Percentiles rank a stretch among this genome's conserved stretches.
phyloP scores from a whole-genome alignment of 1,140 invertebrate species.

The Drosophila erecta region DNA sequence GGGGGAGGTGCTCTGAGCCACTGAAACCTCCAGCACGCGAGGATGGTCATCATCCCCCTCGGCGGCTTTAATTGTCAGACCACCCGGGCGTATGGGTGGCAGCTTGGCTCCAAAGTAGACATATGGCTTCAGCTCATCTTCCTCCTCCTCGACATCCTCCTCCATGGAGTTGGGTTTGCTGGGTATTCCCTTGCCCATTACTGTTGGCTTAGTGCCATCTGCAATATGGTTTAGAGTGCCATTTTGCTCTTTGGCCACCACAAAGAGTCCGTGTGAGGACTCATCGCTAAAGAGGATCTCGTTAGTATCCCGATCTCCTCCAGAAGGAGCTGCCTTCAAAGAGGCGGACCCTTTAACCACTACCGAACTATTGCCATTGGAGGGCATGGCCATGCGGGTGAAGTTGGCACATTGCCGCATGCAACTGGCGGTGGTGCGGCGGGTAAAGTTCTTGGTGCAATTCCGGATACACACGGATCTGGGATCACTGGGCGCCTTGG shows the following conservation, averaged over 20 bases:
- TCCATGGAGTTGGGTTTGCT: conserved; percentile 41
- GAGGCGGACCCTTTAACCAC: conserved; percentile 32
- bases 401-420: conserved; percentile 81
- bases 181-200: conserved; percentile 28
- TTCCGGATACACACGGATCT: conserved; percentile 79
- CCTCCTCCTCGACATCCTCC: conserved; percentile 67
- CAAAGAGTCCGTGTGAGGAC: conserved; percentile 78
- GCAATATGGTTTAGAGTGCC: conserved; percentile 76
- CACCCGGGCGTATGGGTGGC: conserved; percentile 86
- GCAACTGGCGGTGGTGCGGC: conserved; percentile 80
- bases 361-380: conserved; percentile 40
- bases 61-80: conserved; percentile 85
- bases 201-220: conserved; percentile 50
- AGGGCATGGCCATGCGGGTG: conserved; percentile 70
- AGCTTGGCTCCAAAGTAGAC: conserved; percentile 89
- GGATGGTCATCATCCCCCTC: conserved; percentile 76
- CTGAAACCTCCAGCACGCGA: conserved; percentile 71
- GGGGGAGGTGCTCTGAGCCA: conserved; percentile 55
- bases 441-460: conserved; percentile 83
- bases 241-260: conserved; percentile 80
- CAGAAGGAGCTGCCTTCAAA: conserved; percentile 1
- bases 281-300: conserved; percentile 83
- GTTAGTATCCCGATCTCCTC: conserved; percentile 71
- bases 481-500: conserved; percentile 75
- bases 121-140: conserved; percentile 89